These are phyloP conservation scores for Pteria penguin DNA, from an alignment of 2,888 invertebrate species.

Conservation along the genomic window DNA sequence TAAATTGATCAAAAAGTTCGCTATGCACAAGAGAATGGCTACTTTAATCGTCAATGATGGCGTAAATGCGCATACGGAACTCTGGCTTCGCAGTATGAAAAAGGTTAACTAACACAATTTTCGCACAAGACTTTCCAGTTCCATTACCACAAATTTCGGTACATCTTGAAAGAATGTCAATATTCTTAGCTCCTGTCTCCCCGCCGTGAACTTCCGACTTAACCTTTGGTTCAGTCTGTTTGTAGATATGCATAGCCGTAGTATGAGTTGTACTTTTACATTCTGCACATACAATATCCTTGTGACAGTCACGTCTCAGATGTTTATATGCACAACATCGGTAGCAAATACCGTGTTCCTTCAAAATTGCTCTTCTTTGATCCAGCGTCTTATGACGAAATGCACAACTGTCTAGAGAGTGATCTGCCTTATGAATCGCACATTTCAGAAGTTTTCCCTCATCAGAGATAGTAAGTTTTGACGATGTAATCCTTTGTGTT, in stretches of 20 bases:
- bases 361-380: conserved; percentile 1
- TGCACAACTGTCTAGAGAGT: conserved; percentile 21
- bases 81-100: not conserved
- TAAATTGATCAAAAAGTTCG: conserved; percentile 15
- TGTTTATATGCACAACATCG: conserved; percentile 18
- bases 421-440: conserved; percentile 15
- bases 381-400: conserved; percentile 11
- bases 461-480: not conserved
- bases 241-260: conserved; percentile 20
- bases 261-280: conserved; percentile 19
- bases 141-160: conserved; percentile 13
- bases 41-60: conserved; percentile 39
- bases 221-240: not conserved
- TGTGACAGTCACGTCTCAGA: conserved; percentile 18
- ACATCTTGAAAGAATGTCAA: not conserved
- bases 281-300: conserved; percentile 9
- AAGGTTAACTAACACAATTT: conserved; percentile 16
- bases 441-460: conserved; percentile 1
- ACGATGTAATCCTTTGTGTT: not conserved
- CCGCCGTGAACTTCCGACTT: conserved; percentile 6
- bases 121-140: conserved; percentile 14
- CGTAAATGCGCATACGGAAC: conserved; percentile 4
- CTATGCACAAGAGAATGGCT: conserved; percentile 26
- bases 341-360: conserved; percentile 20
- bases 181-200: not conserved